phyloP scores from a whole-genome alignment of 2,797 vertebrate genomes.

The Poliocrania exsul region DNA sequence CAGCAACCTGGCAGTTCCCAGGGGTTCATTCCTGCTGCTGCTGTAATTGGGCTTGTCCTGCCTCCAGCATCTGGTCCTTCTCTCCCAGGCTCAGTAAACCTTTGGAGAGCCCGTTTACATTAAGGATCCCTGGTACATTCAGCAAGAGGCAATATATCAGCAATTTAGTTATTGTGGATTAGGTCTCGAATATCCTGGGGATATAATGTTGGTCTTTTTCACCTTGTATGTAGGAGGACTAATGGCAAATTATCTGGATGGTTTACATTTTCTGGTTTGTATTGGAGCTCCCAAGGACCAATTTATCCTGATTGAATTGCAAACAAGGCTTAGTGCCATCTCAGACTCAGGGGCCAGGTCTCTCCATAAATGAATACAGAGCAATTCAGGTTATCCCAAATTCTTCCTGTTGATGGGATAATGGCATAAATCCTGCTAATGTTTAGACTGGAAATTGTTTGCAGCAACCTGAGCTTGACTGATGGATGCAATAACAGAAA shows the following conservation, averaged over 20 bases:
- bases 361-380: slow-evolving; percentile 30
- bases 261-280: slow-evolving; percentile 76
- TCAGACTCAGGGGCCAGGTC: slow-evolving; percentile 2
- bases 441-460: slow-evolving; percentile 63
- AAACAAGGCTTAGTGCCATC: slow-evolving; percentile 67
- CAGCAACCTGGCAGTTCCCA: neutral
- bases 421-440: slow-evolving; percentile 59
- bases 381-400: slow-evolving; percentile 46
- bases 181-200: slow-evolving; percentile 49
- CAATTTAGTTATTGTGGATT: slow-evolving; percentile 60
- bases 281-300: slow-evolving; percentile 57
- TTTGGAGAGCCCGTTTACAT: slow-evolving; percentile 65
- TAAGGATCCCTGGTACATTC: slow-evolving; percentile 11
- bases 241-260: slow-evolving; percentile 71
- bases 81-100: slow-evolving; percentile 48
- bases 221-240: slow-evolving; percentile 57
- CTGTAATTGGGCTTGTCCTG: neutral
- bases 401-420: slow-evolving; percentile 57
- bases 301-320: slow-evolving; percentile 71
- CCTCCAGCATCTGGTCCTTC: slow-evolving; percentile 68
- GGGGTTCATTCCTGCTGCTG: neutral
- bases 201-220: slow-evolving; percentile 58
- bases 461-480: slow-evolving; percentile 53
- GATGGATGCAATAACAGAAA: slow-evolving; percentile 1
- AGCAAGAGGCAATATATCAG: slow-evolving; percentile 64